A percentile compares a stretch with the other conserved stretches of the same genome.
Conservation (phyloP, 2,888 invertebrate species). For the Chironomus riparius region DNA sequence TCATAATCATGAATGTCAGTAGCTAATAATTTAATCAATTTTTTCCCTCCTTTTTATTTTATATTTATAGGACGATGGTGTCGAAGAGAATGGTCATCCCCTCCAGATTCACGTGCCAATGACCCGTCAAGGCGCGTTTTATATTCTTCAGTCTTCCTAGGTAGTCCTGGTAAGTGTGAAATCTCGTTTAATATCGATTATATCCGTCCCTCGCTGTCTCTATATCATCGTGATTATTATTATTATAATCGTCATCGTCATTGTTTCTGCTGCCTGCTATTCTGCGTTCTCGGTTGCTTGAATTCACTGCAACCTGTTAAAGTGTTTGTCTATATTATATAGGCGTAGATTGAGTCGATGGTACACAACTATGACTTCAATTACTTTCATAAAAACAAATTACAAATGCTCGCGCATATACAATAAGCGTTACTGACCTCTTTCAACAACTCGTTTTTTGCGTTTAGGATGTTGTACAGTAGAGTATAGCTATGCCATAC, state of each 20-base stretch:
- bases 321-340: not conserved
- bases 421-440: conserved; percentile 26
- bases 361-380: conserved; percentile 1
- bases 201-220: not conserved
- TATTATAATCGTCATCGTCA: too few relatives aligned
- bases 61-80: conserved; percentile 76
- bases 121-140: conserved; percentile 74
- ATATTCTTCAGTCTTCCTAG: conserved; percentile 87
- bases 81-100: conserved; percentile 83
- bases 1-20: not conserved
- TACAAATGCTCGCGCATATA: conserved; percentile 7
- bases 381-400: conserved; percentile 17
- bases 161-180: conserved; percentile 63
- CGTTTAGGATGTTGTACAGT: not conserved
- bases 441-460: conserved; percentile 16
- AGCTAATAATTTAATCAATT: conserved; percentile 6
- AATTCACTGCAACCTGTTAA: not conserved
- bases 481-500: too few relatives aligned
- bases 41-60: conserved; percentile 28
- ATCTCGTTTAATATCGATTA: not conserved
- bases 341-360: conserved; percentile 18
- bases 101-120: conserved; percentile 69
- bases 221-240: not conserved
- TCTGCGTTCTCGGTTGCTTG: not conserved
- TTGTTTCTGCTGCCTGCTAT: too few relatives aligned